phyloP scores from a whole-genome alignment of 2,797 vertebrate species.

The Paratrypauchen microcephalus region DNA sequence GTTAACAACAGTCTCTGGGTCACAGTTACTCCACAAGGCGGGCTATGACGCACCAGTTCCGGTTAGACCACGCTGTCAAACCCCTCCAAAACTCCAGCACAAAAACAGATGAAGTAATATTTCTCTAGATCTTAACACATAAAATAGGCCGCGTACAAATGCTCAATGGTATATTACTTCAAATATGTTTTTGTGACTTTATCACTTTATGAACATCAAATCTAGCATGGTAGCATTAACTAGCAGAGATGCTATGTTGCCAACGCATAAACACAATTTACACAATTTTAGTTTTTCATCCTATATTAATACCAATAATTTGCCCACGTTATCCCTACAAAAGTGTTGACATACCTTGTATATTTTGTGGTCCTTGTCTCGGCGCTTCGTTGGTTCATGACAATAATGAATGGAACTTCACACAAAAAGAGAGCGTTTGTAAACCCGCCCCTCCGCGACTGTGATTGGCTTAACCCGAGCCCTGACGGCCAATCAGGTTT shows the following conservation, averaged over 20 bases:
- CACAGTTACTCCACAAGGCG: slow-evolving; percentile 46
- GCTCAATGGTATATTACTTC: background rate
- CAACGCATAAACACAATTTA: background rate
- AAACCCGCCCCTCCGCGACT: background rate
- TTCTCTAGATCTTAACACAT: background rate
- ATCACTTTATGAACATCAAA: background rate
- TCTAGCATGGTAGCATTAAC: background rate
- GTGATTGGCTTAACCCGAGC: too few species aligned
- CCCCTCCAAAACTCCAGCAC: too few species aligned
- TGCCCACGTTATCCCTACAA: background rate
- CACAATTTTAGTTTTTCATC: too few species aligned
- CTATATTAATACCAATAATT: background rate
- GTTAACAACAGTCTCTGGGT: background rate
- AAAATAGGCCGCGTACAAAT: background rate
- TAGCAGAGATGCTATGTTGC: background rate
- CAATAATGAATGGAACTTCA: background rate
- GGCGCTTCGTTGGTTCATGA: background rate
- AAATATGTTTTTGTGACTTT: background rate
- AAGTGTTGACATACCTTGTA: slow-evolving; percentile 9
- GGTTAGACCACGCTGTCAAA: slow-evolving; percentile 22
- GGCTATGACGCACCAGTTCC: slow-evolving; percentile 51
- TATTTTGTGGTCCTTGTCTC: background rate
- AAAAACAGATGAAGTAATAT: background rate
- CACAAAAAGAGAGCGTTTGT: background rate
- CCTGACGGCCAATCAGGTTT: too few species aligned